Conservation (phyloP, 2,113 vertebrate genomes). For the Sterrhoptilus dennistouni region DNA sequence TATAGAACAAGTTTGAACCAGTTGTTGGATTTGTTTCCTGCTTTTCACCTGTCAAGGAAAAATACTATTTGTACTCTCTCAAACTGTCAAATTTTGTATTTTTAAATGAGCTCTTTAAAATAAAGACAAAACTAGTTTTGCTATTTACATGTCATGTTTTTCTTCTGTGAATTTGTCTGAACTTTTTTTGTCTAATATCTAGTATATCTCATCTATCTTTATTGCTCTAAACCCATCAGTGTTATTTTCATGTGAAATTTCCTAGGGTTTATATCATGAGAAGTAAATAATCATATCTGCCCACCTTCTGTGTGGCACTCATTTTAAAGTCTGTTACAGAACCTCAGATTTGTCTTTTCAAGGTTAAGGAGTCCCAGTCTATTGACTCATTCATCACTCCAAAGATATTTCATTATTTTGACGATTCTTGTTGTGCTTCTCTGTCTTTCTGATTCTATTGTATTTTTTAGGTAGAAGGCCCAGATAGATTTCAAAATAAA, state of each 20-base stretch:
- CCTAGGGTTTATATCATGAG: background rate
- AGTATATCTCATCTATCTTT: background rate
- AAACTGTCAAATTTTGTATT: background rate
- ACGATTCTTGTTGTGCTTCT: background rate
- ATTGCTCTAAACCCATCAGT: background rate
- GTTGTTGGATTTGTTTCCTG: background rate
- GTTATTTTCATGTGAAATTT: background rate
- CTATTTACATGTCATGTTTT: background rate
- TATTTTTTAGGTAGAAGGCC: background rate
- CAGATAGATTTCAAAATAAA: background rate
- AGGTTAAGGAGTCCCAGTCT: background rate
- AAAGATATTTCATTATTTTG: background rate
- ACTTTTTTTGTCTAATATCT: background rate
- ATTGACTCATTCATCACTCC: slow-evolving; percentile 19
- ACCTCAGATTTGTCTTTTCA: slow-evolving; percentile 6
- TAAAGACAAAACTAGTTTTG: background rate
- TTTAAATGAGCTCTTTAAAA: background rate
- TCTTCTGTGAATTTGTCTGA: background rate
- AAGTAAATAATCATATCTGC: background rate
- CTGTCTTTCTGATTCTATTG: background rate
- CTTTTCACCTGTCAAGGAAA: background rate
- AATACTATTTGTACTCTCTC: background rate
- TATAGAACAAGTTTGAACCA: background rate
- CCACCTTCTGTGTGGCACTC: background rate
- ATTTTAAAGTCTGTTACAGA: background rate